Conservation (phyloP, 2,113 vertebrate species). For the Phaethornis superciliosus region DNA sequence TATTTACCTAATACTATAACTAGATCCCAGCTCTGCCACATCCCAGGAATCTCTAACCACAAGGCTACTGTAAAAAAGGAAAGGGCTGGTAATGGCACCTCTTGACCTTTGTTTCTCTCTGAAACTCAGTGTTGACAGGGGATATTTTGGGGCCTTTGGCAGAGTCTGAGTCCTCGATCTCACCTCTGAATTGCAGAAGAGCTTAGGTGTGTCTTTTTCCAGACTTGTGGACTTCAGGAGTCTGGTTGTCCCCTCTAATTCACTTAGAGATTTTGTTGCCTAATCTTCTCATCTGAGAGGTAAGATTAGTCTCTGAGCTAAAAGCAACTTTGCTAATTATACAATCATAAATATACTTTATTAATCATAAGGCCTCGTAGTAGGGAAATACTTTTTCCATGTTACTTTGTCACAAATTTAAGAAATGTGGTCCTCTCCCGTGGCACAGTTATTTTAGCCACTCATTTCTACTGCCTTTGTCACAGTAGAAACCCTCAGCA, state of each 20-base stretch:
- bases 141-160: not conserved
- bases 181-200: not conserved
- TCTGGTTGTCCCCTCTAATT: not conserved
- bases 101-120: not conserved
- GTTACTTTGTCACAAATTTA: not conserved
- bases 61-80: not conserved
- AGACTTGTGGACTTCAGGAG: not conserved
- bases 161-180: not conserved
- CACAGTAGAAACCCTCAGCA: not conserved
- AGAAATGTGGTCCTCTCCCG: not conserved
- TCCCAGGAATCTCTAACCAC: not conserved
- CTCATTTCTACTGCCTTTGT: not conserved
- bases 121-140: rapidly evolving
- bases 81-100: not conserved
- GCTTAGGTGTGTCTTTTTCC: not conserved
- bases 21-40: not conserved
- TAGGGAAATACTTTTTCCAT: not conserved
- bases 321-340: not conserved
- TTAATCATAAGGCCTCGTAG: not conserved
- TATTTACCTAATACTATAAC: not conserved
- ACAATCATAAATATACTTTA: not conserved
- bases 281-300: not conserved
- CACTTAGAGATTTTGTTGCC: not conserved
- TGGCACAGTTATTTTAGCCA: not conserved
- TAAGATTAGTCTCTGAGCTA: not conserved